Conservation (phyloP, 2,797 vertebrate genomes). For the Acanthiza pusilla region DNA sequence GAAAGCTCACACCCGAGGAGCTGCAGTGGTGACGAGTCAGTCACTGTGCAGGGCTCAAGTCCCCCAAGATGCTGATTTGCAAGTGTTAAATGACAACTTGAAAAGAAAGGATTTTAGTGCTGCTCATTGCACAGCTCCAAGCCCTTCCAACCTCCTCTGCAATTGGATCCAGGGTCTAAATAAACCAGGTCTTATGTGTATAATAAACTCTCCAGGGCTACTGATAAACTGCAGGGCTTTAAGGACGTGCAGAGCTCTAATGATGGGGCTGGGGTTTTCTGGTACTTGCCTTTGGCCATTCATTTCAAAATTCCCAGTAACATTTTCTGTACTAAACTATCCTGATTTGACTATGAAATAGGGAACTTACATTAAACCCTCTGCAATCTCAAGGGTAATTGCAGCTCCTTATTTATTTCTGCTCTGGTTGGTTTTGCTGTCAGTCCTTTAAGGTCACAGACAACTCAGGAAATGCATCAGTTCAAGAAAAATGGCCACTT, state of each 20-base stretch:
- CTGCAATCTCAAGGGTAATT: not conserved
- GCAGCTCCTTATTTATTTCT: not conserved
- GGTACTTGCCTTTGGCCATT: not conserved
- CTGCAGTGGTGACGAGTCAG: not conserved
- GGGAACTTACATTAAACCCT: not conserved
- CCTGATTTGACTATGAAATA: not conserved
- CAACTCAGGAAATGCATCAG: not conserved
- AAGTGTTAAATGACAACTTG: not conserved
- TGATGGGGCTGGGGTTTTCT: not conserved
- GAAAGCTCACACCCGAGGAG: not conserved
- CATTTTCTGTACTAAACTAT: not conserved
- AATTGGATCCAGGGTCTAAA: not conserved
- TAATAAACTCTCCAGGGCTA: not conserved
- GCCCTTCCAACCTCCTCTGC: not conserved
- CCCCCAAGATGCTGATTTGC: not conserved
- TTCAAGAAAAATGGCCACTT: not conserved
- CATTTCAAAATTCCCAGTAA: not conserved
- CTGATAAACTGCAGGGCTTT: not conserved
- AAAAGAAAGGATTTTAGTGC: not conserved
- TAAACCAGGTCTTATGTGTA: not conserved
- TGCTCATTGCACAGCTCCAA: not conserved
- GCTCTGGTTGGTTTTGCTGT: not conserved
- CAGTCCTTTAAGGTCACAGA: not conserved
- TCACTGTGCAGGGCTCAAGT: not conserved
- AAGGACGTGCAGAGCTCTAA: not conserved